These are phyloP conservation scores for Corythoichthys intestinalis DNA, from an alignment of 2,113 vertebrate species.

Conservation along the genomic window DNA sequence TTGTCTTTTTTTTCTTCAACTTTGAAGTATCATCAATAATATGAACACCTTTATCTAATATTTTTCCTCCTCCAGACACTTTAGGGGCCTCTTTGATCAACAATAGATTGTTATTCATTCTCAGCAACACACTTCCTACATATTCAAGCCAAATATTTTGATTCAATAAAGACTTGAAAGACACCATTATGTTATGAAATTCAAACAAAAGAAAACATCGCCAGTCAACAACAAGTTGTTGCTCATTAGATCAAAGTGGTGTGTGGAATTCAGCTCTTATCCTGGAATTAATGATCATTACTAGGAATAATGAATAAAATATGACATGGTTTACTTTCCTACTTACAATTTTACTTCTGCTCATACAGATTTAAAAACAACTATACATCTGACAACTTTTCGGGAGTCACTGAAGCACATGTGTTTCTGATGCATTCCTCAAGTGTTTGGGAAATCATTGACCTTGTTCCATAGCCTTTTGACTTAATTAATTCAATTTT, in stretches of 20 bases:
- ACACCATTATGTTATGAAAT: background rate
- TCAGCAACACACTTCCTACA: background rate
- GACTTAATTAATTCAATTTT: too few relatives aligned
- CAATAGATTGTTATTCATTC: background rate
- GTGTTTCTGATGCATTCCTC: too few relatives aligned
- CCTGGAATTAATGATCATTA: background rate
- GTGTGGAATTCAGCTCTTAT: background rate
- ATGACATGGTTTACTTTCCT: background rate
- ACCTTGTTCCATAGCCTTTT: background rate
- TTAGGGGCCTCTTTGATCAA: background rate
- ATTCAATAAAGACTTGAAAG: background rate
- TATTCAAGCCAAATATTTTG: background rate
- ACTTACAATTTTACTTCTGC: background rate
- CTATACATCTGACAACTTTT: too few relatives aligned
- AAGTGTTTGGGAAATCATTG: too few relatives aligned
- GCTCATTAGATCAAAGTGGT: background rate
- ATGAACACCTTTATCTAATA: background rate
- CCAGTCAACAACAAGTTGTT: background rate
- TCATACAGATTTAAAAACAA: too few relatives aligned
- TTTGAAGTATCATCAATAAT: background rate
- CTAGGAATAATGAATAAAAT: background rate
- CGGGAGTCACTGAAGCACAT: too few relatives aligned
- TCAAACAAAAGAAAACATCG: background rate
- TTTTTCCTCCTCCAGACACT: background rate
- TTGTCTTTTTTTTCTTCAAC: background rate